A percentile compares a stretch with the other conserved stretches of the same genome.
Conservation (phyloP, 2,888 invertebrate genomes). For the Acrobeloides nanus region DNA sequence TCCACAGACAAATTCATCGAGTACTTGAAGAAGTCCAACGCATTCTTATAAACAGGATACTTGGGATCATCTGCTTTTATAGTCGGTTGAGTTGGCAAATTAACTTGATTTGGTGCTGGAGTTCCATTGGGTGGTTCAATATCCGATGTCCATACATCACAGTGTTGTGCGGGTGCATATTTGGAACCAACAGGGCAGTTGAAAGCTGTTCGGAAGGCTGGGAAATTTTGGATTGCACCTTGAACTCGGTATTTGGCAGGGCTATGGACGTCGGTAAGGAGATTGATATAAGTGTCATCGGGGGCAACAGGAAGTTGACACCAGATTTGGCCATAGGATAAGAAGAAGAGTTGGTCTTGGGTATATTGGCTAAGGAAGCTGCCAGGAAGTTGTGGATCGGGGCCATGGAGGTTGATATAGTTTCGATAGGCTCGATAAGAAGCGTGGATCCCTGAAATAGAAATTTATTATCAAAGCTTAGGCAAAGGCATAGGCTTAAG, state of each 20-base stretch:
- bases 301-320: slow-evolving; percentile 28
- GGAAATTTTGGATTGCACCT: neutral
- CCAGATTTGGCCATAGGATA: slow-evolving; percentile 37
- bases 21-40: too few relatives aligned
- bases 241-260: slow-evolving; percentile 42
- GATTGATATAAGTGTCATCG: slow-evolving; percentile 16
- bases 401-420: neutral
- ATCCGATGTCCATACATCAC: slow-evolving; percentile 36
- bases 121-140: too few relatives aligned
- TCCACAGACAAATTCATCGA: too few relatives aligned
- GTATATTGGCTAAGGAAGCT: neutral
- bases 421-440: neutral
- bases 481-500: too few relatives aligned
- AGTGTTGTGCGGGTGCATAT: slow-evolving; percentile 34
- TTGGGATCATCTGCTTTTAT: too few relatives aligned
- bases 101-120: too few relatives aligned
- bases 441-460: neutral
- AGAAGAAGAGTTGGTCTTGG: slow-evolving; percentile 2
- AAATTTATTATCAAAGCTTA: too few relatives aligned
- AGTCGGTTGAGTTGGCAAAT: too few relatives aligned
- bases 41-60: too few relatives aligned
- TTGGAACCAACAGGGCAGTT: slow-evolving; percentile 35
- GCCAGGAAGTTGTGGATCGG: too few relatives aligned
- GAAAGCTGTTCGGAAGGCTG: slow-evolving; percentile 17
- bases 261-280: slow-evolving; percentile 41